Evolutionary conservation across 2,888 invertebrate species (phyloP).

Genomic region (Alentia gelatinosa): DNA sequence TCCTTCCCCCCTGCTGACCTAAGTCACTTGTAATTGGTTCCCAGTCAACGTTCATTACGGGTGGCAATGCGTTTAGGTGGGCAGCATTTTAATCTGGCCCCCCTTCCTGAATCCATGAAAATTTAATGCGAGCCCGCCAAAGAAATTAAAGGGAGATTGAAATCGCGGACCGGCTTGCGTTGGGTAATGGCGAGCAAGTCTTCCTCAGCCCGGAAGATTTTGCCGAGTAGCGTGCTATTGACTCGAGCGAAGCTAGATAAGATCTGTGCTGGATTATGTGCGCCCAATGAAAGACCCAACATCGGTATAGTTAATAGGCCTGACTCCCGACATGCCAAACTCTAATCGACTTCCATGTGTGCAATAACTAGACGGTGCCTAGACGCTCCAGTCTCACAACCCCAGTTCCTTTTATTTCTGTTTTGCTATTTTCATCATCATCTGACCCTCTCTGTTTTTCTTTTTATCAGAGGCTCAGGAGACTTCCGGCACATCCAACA

Average conservation of each 20-base stretch:
- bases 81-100: slow-evolving; percentile 24
- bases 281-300: neutral
- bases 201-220: neutral
- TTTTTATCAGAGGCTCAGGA: neutral
- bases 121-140: slow-evolving; percentile 20
- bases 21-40: slow-evolving; percentile 36
- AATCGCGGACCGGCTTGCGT: slow-evolving; percentile 6
- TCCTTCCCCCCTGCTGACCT: neutral
- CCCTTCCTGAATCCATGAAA: slow-evolving; percentile 24
- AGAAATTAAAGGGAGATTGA: slow-evolving; percentile 42
- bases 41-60: slow-evolving; percentile 40
- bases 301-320: slow-evolving; percentile 26
- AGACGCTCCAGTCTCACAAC: too few species aligned
- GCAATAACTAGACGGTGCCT: neutral
- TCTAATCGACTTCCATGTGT: slow-evolving; percentile 26
- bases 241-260: neutral
- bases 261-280: neutral
- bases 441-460: neutral
- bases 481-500: neutral
- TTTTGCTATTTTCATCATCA: neutral
- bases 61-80: slow-evolving; percentile 27
- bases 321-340: slow-evolving; percentile 23
- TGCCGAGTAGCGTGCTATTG: neutral
- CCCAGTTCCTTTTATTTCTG: neutral
- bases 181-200: neutral